Conservation (phyloP, 2,888 invertebrate species). For the Drosophila austrosaltans region DNA sequence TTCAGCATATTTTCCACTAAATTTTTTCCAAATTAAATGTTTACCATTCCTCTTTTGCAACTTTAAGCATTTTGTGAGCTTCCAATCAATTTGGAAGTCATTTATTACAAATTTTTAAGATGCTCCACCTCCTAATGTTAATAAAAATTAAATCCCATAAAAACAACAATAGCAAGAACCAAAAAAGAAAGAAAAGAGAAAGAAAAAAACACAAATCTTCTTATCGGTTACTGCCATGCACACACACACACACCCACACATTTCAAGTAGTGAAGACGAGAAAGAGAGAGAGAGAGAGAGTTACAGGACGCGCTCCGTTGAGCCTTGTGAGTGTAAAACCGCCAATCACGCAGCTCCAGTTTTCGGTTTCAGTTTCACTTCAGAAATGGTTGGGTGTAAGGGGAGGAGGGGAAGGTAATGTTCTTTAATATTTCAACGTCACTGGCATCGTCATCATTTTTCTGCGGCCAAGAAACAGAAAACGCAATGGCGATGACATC, state of each 20-base stretch:
- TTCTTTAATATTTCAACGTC: conserved; percentile 76
- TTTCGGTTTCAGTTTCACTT: conserved; percentile 11
- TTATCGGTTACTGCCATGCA: conserved; percentile 60
- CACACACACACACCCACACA: conserved; percentile 13
- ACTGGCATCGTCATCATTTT: conserved; percentile 78
- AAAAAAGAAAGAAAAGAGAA: not conserved
- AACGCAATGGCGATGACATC: conserved; percentile 73
- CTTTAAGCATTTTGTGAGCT: conserved; percentile 33
- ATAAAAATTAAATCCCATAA: conserved; percentile 72
- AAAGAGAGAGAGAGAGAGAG: not conserved
- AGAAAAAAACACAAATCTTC: conserved; percentile 36
- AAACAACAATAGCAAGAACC: conserved; percentile 38
- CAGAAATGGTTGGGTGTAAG: not conserved
- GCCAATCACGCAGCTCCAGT: conserved; percentile 25
- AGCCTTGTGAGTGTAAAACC: conserved; percentile 21
- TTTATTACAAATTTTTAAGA: conserved; percentile 74
- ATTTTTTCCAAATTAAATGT: not conserved
- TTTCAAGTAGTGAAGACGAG: conserved; percentile 31
- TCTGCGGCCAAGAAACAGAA: conserved; percentile 51
- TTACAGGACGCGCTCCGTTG: conserved; percentile 50
- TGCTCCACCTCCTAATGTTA: conserved; percentile 65
- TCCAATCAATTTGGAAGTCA: conserved; percentile 76
- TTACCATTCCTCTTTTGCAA: not conserved
- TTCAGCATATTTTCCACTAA: not conserved
- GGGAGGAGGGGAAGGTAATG: conserved; percentile 55